Evolutionary conservation across 2,797 vertebrate species (phyloP).

Genomic region (Xerus rutilus): DNA sequence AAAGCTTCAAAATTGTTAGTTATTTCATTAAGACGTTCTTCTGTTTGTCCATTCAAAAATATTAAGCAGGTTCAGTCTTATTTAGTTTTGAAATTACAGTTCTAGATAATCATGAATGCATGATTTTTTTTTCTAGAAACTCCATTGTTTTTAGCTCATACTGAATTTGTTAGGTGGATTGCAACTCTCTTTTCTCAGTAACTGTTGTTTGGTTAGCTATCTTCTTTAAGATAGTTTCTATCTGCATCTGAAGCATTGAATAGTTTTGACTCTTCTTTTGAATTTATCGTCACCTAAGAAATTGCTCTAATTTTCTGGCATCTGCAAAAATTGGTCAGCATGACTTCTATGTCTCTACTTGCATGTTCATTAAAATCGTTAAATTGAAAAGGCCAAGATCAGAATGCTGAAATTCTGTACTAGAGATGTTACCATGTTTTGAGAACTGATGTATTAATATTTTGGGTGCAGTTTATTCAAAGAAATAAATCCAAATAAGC

Average conservation of each 20-base stretch:
- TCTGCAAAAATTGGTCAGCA: neutral
- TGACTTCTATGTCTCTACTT: neutral
- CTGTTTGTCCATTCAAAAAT: constrained; percentile 23
- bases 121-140: neutral
- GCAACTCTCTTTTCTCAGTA: neutral
- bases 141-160: neutral
- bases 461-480: neutral
- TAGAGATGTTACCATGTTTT: neutral
- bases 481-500: neutral
- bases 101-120: neutral
- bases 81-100: neutral
- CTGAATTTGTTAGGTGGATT: neutral
- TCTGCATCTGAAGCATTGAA: neutral
- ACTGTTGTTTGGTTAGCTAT: neutral
- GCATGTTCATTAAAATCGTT: neutral
- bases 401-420: neutral
- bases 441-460: neutral
- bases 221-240: no score
- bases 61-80: neutral
- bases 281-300: constrained; percentile 19
- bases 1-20: neutral
- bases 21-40: neutral
- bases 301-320: neutral
- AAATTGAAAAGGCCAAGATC: neutral
- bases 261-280: neutral